Conservation (phyloP, 2,888 invertebrate genomes). For the Cepaea hortensis region DNA sequence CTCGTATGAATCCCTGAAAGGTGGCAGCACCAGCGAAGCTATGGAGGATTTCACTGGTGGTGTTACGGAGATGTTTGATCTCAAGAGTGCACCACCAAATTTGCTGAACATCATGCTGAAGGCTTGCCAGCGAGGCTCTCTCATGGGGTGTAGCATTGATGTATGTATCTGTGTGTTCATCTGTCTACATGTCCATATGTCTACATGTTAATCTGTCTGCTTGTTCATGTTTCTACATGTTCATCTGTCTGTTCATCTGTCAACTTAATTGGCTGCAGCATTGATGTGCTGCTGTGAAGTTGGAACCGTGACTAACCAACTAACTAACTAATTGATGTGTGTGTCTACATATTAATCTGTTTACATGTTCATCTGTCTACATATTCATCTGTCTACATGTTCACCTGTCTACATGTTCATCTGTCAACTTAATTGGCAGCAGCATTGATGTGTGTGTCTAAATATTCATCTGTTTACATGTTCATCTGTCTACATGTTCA, state of each 20-base stretch:
- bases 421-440: constrained; percentile 87
- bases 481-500: no score
- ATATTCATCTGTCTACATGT: no score
- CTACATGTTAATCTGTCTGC: not conserved
- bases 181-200: no score
- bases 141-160: constrained; percentile 97
- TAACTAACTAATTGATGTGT: no score
- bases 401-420: no score
- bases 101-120: constrained; percentile 80
- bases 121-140: constrained; percentile 90
- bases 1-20: constrained; percentile 97
- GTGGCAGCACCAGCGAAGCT: constrained; percentile 97
- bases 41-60: constrained; percentile 96
- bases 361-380: no score
- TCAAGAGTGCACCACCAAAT: constrained; percentile 61
- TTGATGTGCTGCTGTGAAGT: no score
- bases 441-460: constrained; percentile 85
- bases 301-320: no score
- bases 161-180: constrained; percentile 65
- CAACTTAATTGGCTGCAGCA: not conserved
- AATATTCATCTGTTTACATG: no score
- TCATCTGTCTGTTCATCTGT: no score
- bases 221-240: no score
- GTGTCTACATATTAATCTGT: constrained; percentile 80
- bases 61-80: constrained; percentile 73